Conservation (phyloP, 2,797 vertebrate genomes). For the Sphenopsis melanotis region DNA sequence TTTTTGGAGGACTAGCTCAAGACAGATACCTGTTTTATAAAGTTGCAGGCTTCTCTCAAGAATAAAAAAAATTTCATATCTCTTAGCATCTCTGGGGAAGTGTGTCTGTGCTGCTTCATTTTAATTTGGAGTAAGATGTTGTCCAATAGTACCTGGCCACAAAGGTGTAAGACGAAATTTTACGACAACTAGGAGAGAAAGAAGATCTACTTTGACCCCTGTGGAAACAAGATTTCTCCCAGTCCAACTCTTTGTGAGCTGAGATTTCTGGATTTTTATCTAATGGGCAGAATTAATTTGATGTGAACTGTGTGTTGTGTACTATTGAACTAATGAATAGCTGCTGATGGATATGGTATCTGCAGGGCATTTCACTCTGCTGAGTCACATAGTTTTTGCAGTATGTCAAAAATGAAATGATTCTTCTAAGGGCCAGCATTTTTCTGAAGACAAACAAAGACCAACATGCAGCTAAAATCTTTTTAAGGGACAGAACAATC, state of each 20-base stretch:
- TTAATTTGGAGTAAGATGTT: not conserved
- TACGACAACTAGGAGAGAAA: not conserved
- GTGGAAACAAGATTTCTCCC: not conserved
- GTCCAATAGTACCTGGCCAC: not conserved
- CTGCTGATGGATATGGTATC: not conserved
- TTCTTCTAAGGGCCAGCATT: constrained; percentile 52
- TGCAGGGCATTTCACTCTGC: not conserved
- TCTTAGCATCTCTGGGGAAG: not conserved
- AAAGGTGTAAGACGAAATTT: not conserved
- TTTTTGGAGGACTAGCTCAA: not conserved
- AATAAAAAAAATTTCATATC: not conserved
- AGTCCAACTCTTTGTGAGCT: not conserved
- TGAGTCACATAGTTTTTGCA: constrained; percentile 18
- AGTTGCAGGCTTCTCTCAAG: not conserved
- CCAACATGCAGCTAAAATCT: not conserved
- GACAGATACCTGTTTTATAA: not conserved
- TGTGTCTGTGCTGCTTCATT: not conserved
- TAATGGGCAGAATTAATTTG: not conserved
- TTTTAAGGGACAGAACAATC: not conserved
- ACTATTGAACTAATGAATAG: not conserved
- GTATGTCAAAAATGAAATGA: constrained; percentile 34
- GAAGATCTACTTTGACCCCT: not conserved
- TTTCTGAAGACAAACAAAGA: constrained; percentile 26
- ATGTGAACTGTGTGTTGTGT: not conserved
- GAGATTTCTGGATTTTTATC: not conserved